phyloP scores from a whole-genome alignment of 2,888 invertebrate species.

The Trachelus iudaicus region DNA sequence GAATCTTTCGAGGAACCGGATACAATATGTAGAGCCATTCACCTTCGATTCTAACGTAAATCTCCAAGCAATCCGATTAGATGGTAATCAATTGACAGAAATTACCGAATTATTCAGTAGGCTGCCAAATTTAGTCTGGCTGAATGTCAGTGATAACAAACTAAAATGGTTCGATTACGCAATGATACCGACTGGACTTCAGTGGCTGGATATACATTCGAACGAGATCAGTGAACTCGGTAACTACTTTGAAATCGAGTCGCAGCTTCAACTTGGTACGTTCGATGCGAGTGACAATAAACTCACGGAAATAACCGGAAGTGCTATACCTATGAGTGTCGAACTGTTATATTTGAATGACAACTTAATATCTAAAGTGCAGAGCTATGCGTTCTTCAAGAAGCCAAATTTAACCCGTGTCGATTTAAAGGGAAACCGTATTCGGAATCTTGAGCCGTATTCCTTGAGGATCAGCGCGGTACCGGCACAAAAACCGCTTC shows the following conservation, averaged over 20 bases:
- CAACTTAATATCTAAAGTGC: slow-evolving; percentile 84
- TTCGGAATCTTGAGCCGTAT: slow-evolving; percentile 80
- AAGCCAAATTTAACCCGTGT: slow-evolving; percentile 86
- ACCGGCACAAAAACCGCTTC: slow-evolving; percentile 77
- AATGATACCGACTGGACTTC: slow-evolving; percentile 84
- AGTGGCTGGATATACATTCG: slow-evolving; percentile 87
- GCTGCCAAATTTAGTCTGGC: slow-evolving; percentile 84
- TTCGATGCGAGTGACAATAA: slow-evolving; percentile 87
- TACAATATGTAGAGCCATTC: slow-evolving; percentile 81
- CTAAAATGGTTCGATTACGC: slow-evolving; percentile 87
- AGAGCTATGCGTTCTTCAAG: slow-evolving; percentile 88
- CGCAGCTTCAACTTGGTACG: slow-evolving; percentile 80
- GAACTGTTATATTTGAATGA: slow-evolving; percentile 83
- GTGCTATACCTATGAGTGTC: slow-evolving; percentile 85
- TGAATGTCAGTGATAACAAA: slow-evolving; percentile 88
- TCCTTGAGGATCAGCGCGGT: slow-evolving; percentile 81
- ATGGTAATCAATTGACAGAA: slow-evolving; percentile 83
- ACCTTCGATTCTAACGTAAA: slow-evolving; percentile 82
- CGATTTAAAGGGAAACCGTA: slow-evolving; percentile 84
- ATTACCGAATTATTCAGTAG: slow-evolving; percentile 84
- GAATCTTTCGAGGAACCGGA: slow-evolving; percentile 85
- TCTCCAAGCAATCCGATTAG: slow-evolving; percentile 83
- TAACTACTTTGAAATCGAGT: slow-evolving; percentile 87
- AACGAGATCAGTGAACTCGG: slow-evolving; percentile 86
- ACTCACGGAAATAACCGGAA: slow-evolving; percentile 83